Conservation (phyloP, 1,140 invertebrate genomes). For the Euwallacea fornicatus region DNA sequence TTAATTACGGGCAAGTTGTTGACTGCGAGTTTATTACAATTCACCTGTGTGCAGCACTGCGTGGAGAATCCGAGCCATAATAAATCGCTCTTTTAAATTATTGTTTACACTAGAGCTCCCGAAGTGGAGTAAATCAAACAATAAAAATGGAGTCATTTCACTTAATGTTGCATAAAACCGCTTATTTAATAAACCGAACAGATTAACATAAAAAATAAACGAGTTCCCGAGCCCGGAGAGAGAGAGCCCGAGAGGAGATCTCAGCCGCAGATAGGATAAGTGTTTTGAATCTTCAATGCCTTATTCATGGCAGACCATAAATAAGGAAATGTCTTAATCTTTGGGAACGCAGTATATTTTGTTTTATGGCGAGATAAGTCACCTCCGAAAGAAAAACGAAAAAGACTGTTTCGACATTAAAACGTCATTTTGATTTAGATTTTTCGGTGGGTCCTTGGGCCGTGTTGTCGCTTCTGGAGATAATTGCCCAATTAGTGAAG, state of each 20-base stretch:
- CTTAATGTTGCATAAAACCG: constrained; percentile 19
- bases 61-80: too few species aligned
- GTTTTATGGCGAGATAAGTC: constrained; percentile 27
- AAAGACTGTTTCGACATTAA: constrained; percentile 9
- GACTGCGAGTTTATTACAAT: too few species aligned
- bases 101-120: too few species aligned
- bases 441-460: constrained; percentile 4
- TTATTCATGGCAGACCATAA: constrained; percentile 34
- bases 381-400: constrained; percentile 10
- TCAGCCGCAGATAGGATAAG: constrained; percentile 36
- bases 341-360: constrained; percentile 30
- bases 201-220: constrained; percentile 29
- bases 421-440: constrained; percentile 13
- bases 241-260: constrained; percentile 17
- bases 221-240: constrained; percentile 11
- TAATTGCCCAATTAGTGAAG: constrained; percentile 20
- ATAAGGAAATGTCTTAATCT: constrained; percentile 37
- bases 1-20: too few species aligned
- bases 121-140: constrained; percentile 1
- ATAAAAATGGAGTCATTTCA: constrained; percentile 13
- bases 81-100: too few species aligned
- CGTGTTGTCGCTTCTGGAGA: not conserved
- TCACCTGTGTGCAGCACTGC: too few species aligned
- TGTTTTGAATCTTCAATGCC: constrained; percentile 40
- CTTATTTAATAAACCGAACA: constrained; percentile 21